phyloP scores from a whole-genome alignment of 2,888 invertebrate genomes.

The Halocaridina rubra region DNA sequence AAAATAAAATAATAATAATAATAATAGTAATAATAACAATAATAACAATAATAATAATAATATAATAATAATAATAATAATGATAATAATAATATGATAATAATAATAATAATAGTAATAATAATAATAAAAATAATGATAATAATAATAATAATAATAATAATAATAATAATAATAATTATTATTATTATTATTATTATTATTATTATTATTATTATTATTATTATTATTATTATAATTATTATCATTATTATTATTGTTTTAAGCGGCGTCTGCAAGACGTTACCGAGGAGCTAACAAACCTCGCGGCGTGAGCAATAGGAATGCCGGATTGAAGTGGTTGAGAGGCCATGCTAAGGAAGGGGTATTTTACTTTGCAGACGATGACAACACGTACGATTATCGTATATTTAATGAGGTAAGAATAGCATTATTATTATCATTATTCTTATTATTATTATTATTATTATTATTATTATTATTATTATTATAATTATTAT shows the following conservation, averaged over 20 bases:
- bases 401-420: slow-evolving; percentile 78
- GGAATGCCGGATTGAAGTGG: slow-evolving; percentile 81
- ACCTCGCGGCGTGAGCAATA: slow-evolving; percentile 79
- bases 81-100: no score
- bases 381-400: slow-evolving; percentile 86
- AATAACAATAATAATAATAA: no score
- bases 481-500: background rate
- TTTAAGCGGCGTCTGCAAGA: slow-evolving; percentile 22
- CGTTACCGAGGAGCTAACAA: slow-evolving; percentile 67
- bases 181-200: background rate
- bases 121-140: no score
- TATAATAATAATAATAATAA: no score
- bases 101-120: no score
- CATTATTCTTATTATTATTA: background rate
- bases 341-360: slow-evolving; percentile 74
- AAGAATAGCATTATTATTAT: background rate
- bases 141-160: no score
- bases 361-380: slow-evolving; percentile 84
- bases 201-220: background rate
- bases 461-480: background rate
- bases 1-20: no score
- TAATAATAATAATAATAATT: no score
- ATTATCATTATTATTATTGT: background rate
- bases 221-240: slow-evolving; percentile 10
- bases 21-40: no score